These are phyloP conservation scores for Serranus cabrilla DNA, from an alignment of 2,797 vertebrate genomes.

Conservation along the genomic window DNA sequence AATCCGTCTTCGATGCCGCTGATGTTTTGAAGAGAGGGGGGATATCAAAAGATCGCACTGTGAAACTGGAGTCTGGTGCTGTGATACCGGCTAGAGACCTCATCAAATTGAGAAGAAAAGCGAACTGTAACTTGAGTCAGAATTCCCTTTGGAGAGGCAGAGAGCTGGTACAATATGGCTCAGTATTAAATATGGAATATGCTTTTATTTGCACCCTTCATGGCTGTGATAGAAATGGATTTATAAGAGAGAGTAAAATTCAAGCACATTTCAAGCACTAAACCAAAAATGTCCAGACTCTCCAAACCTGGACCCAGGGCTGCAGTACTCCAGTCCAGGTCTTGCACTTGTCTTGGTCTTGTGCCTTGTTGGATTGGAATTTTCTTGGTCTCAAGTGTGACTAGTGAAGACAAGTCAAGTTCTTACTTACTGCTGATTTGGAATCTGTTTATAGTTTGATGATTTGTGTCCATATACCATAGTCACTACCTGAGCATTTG, in stretches of 20 bases:
- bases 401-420: too few relatives aligned
- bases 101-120: slow-evolving; percentile 68
- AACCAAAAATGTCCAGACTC: too few relatives aligned
- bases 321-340: too few relatives aligned
- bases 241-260: background rate
- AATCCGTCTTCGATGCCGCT: slow-evolving; percentile 73
- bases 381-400: too few relatives aligned
- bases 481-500: too few relatives aligned
- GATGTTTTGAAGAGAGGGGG: slow-evolving; percentile 72
- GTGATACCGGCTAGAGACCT: slow-evolving; percentile 66
- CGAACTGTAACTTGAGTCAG: slow-evolving; percentile 62
- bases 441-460: too few relatives aligned
- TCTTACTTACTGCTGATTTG: too few relatives aligned
- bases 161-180: slow-evolving; percentile 36
- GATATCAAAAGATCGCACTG: slow-evolving; percentile 69
- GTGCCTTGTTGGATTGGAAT: too few relatives aligned
- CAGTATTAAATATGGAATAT: slow-evolving; percentile 43
- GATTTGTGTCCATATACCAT: too few relatives aligned
- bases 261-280: too few relatives aligned
- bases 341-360: too few relatives aligned
- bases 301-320: too few relatives aligned
- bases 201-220: slow-evolving; percentile 29
- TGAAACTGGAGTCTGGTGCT: slow-evolving; percentile 69
- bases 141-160: slow-evolving; percentile 54
- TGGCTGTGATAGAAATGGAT: slow-evolving; percentile 18